A percentile compares a stretch with the other conserved stretches of the same genome.
Conservation (phyloP, 53 echinoderm and acorn worm genomes). For the Crossaster papposus region DNA sequence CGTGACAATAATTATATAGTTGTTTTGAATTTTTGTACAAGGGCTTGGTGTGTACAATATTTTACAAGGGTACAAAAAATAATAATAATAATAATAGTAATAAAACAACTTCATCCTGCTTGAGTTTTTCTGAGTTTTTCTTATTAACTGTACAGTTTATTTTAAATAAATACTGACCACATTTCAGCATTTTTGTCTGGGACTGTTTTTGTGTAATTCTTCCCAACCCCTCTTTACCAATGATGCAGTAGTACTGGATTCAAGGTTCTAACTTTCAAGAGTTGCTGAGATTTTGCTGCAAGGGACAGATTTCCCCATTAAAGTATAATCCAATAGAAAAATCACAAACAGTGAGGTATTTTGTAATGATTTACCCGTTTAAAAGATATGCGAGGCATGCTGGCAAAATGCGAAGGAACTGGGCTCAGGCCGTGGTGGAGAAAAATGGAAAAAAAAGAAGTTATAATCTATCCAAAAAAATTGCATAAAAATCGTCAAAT, state of each 20-base stretch:
- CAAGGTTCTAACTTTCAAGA: background rate
- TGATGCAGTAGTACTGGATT: background rate
- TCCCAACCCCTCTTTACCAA: background rate
- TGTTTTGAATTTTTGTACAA: constrained; percentile 56
- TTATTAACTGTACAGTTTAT: constrained; percentile 43
- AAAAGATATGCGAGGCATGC: background rate
- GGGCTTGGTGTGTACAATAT: constrained; percentile 58
- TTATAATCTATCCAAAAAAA: too few species aligned
- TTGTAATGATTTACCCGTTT: background rate
- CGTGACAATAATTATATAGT: constrained; percentile 54
- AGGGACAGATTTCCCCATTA: background rate
- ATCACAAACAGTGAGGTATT: background rate
- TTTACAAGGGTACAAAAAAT: constrained; percentile 37
- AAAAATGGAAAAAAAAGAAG: too few species aligned
- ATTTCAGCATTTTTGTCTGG: constrained; percentile 38
- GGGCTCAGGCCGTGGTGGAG: too few species aligned
- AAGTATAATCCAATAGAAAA: background rate
- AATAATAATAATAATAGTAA: constrained; percentile 44
- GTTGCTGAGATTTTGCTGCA: background rate
- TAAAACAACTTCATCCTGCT: background rate
- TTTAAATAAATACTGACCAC: constrained; percentile 52
- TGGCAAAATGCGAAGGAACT: too few species aligned
- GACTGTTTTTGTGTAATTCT: background rate
- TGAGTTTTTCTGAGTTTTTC: background rate
- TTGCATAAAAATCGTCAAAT: too few species aligned